Evolutionary conservation across 2,797 vertebrate species (phyloP).

Genomic region (Fringilla coelebs): DNA sequence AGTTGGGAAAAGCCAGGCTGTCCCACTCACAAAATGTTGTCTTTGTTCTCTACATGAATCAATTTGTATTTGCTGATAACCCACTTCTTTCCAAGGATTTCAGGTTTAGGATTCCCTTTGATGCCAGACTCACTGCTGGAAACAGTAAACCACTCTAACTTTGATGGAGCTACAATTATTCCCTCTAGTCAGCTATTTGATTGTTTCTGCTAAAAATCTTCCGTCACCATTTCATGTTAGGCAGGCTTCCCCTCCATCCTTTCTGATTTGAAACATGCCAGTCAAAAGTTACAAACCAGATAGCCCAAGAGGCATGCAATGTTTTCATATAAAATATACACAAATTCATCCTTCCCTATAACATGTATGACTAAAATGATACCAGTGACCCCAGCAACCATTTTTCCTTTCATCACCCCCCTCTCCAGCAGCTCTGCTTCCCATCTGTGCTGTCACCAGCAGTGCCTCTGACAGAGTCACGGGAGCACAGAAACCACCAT

Average conservation of each 20-base stretch:
- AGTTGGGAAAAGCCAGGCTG: background rate
- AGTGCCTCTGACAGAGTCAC: background rate
- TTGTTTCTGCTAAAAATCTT: background rate
- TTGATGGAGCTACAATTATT: constrained; percentile 23
- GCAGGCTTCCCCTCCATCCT: background rate
- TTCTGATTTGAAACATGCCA: background rate
- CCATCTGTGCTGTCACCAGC: background rate
- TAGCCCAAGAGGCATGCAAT: background rate
- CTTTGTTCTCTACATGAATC: constrained; percentile 16
- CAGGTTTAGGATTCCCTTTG: constrained; percentile 45
- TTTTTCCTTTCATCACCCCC: background rate
- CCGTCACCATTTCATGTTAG: background rate
- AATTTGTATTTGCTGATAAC: constrained; percentile 42
- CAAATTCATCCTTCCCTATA: background rate
- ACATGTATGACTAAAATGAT: rapidly evolving
- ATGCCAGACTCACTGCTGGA: constrained; percentile 25
- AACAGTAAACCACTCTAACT: constrained; percentile 29
- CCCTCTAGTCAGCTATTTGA: constrained; percentile 1
- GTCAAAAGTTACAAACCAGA: background rate
- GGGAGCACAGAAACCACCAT: background rate
- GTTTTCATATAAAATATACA: background rate
- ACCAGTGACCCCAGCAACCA: rapidly evolving
- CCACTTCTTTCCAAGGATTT: constrained; percentile 19
- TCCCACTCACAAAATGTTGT: background rate
- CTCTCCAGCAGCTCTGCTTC: background rate